Evolutionary conservation across 2,797 vertebrate genomes (phyloP).

Genomic region (Chelidonichthys spinosus): DNA sequence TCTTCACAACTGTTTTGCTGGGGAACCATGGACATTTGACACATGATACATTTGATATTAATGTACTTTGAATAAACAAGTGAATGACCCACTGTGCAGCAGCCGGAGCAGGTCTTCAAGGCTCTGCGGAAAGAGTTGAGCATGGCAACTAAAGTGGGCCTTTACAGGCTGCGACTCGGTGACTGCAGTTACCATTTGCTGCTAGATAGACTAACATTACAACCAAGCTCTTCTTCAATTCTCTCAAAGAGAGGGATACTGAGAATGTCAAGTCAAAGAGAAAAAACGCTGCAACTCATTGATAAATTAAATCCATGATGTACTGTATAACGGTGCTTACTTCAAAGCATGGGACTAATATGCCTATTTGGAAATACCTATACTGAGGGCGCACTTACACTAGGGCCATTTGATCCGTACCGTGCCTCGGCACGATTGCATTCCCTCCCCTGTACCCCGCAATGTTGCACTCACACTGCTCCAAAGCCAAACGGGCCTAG

Average conservation of each 20-base stretch:
- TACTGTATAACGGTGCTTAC: background rate
- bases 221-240: background rate
- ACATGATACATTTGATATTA: background rate
- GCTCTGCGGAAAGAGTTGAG: background rate
- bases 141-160: background rate
- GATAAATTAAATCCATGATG: background rate
- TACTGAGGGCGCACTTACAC: too few relatives aligned
- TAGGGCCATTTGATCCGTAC: too few relatives aligned
- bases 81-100: background rate
- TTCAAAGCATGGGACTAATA: background rate
- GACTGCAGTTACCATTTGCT: background rate
- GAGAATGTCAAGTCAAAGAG: background rate
- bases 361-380: background rate
- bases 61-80: conserved; percentile 1
- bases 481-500: too few relatives aligned
- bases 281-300: too few relatives aligned
- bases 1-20: background rate
- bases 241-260: background rate
- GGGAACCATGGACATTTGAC: background rate
- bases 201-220: background rate
- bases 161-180: background rate
- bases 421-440: too few relatives aligned
- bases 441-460: too few relatives aligned
- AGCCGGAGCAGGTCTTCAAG: background rate
- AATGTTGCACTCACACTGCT: too few relatives aligned